phyloP scores from a whole-genome alignment of 2,113 vertebrate species.

The Propithecus coquereli region DNA sequence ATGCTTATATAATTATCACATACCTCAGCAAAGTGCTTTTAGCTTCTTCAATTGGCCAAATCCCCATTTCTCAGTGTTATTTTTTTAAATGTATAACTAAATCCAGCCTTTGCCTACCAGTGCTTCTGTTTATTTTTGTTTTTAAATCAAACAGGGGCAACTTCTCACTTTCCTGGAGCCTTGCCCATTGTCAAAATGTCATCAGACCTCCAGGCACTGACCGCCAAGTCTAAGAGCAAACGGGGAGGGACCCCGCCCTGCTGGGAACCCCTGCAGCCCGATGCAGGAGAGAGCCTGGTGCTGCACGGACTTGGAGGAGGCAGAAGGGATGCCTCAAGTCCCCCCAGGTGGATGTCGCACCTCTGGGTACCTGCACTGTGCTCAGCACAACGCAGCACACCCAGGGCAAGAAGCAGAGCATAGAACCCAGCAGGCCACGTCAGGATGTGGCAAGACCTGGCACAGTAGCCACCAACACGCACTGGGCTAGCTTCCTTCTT shows the following conservation, averaged over 20 bases:
- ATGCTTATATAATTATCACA: neutral
- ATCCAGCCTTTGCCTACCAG: neutral
- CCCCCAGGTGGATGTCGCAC: neutral
- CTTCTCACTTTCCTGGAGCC: neutral
- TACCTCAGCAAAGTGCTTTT: neutral
- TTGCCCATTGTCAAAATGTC: neutral
- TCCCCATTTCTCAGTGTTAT: neutral
- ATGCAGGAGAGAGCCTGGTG: accelerated
- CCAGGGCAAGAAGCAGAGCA: neutral
- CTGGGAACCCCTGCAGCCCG: neutral
- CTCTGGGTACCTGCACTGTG: neutral
- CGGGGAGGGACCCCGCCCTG: neutral
- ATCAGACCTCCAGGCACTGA: neutral
- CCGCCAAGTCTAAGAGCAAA: neutral
- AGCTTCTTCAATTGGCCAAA: neutral
- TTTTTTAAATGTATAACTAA: neutral
- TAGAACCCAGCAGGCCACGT: neutral
- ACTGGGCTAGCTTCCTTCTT: neutral
- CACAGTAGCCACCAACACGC: neutral
- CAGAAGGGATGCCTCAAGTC: neutral
- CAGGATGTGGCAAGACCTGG: neutral
- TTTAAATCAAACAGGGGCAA: neutral
- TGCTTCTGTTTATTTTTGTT: neutral
- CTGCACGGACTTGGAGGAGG: neutral
- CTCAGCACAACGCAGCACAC: neutral